Base-by-base conservation (phyloP, 2,797 vertebrate species). In the Labroides dimidiatus region DNA sequence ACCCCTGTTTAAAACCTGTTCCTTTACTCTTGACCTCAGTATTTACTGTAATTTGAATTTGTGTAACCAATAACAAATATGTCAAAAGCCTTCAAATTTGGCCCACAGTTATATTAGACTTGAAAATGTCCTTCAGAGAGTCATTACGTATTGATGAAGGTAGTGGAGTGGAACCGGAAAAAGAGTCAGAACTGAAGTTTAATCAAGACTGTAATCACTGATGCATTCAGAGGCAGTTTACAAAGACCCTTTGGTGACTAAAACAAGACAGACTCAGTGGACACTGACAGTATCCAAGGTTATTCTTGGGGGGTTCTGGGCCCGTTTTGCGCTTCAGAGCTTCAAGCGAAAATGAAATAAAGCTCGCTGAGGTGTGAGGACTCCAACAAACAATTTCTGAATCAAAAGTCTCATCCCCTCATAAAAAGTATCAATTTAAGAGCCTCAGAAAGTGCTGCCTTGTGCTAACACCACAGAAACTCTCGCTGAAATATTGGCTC, bases 301-400 rank as follows among this genome's bases (percentile, higher is more conserved):
- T 63, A 73, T 68, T 65, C 58, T 42, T 13, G 44, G 19, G 39
- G 39, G 39, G 56, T 68, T 71, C 51, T 67, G 69, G 42, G 55
- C 44, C 58, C 67, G 62, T 71, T 69, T 60, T 74, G 60, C 56
- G 42, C 70, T 51, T 60, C 33, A 30, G 51, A 65, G 65, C 66
- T 58, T 33, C 52, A 4, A 50, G 23, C 37, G 37, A 64, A 81
- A 80, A 70, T 43, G n/a, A 72, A 80, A 76, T 69, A 48, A 81
- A 75, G 65, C 64, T 70, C 78, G 71, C 73, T 77, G 72, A 73
- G 45, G 74, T 82, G 75, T 82, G 56, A 80, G 78, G 58, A 48
- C 53, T 69, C 56, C 70, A 69, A 65, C 61, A 79, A 79, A 78
- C 68, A 82, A 63, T 66, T 66, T 86, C 55, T 72, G 64, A 81